phyloP scores from a whole-genome alignment of 2,888 invertebrate species.

The Adelphocoris suturalis region DNA sequence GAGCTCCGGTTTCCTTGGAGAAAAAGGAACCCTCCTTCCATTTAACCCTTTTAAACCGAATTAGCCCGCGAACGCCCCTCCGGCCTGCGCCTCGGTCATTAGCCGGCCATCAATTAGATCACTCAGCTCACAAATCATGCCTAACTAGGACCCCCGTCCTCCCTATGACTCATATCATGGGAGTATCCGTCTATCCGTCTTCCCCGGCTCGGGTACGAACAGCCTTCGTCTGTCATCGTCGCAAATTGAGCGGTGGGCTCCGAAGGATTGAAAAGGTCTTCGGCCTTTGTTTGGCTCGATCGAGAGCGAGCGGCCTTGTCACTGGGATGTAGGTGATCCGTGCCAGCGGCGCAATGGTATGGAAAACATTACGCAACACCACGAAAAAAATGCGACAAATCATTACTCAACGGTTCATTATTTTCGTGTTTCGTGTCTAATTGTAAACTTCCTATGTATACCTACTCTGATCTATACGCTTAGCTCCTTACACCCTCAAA shows the following conservation, averaged over 20 bases:
- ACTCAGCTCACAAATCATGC: constrained; percentile 50
- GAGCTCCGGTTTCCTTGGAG: constrained; percentile 35
- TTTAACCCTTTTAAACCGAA: constrained; percentile 39
- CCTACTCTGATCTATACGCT: too few relatives aligned
- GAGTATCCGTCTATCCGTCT: constrained; percentile 44
- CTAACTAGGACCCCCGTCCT: constrained; percentile 35
- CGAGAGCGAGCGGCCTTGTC: not conserved
- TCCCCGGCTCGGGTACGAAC: constrained; percentile 33
- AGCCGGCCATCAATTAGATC: constrained; percentile 52
- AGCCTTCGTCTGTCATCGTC: constrained; percentile 57
- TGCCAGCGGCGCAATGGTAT: too few relatives aligned
- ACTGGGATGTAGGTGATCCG: too few relatives aligned
- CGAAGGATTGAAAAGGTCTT: constrained; percentile 2
- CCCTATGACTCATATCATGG: constrained; percentile 48
- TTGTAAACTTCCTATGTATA: too few relatives aligned
- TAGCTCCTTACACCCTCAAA: too few relatives aligned
- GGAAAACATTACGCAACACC: too few relatives aligned
- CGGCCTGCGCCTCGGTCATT: constrained; percentile 36
- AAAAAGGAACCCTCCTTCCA: constrained; percentile 38
- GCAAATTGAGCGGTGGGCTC: constrained; percentile 53
- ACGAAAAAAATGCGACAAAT: too few relatives aligned
- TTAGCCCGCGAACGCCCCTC: constrained; percentile 40
- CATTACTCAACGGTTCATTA: too few relatives aligned
- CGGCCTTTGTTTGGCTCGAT: not conserved
- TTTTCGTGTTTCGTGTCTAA: too few relatives aligned